A percentile compares a stretch with the other conserved stretches of the same genome.
These are phyloP conservation scores for Thecophora atra DNA, from an alignment of 2,888 invertebrate species.

Conservation along the genomic window DNA sequence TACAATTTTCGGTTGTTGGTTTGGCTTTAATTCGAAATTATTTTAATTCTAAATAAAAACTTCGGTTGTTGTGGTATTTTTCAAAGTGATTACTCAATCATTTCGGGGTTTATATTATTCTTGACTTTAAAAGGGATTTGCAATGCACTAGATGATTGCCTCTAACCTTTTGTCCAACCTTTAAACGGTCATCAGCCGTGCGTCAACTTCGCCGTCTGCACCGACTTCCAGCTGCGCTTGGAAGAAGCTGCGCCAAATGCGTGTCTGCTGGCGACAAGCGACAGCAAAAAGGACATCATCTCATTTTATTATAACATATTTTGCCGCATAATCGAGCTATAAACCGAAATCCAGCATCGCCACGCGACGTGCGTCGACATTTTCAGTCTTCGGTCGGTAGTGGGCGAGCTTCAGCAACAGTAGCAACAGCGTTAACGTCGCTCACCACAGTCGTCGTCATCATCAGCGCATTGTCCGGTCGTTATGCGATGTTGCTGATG, in stretches of 20 bases:
- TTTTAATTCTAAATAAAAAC: no score
- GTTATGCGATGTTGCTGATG: slow-evolving; percentile 31
- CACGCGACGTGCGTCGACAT: slow-evolving; percentile 22
- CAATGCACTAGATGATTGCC: no score
- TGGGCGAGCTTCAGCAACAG: slow-evolving; percentile 25
- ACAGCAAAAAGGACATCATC: slow-evolving; percentile 36
- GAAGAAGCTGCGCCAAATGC: slow-evolving; percentile 11
- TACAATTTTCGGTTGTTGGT: no score
- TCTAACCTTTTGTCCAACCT: neutral
- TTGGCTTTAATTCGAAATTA: no score
- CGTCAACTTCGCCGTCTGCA: neutral
- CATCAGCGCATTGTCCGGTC: slow-evolving; percentile 32
- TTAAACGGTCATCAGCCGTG: neutral
- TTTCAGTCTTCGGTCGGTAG: neutral
- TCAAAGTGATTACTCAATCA: no score
- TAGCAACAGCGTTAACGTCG: neutral
- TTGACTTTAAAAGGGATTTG: no score
- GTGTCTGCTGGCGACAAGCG: slow-evolving; percentile 27
- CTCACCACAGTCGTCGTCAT: slow-evolving; percentile 23
- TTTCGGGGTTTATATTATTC: no score
- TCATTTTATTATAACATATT: slow-evolving; percentile 21
- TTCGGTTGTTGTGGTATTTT: no score
- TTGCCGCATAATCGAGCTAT: slow-evolving; percentile 24
- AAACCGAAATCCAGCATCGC: slow-evolving; percentile 27
- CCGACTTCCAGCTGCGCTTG: slow-evolving; percentile 20